A percentile compares a stretch with the other conserved stretches of the same genome.
Evolutionary conservation across 2,797 vertebrate species (phyloP).

Genomic region (Ateles fusciceps): DNA sequence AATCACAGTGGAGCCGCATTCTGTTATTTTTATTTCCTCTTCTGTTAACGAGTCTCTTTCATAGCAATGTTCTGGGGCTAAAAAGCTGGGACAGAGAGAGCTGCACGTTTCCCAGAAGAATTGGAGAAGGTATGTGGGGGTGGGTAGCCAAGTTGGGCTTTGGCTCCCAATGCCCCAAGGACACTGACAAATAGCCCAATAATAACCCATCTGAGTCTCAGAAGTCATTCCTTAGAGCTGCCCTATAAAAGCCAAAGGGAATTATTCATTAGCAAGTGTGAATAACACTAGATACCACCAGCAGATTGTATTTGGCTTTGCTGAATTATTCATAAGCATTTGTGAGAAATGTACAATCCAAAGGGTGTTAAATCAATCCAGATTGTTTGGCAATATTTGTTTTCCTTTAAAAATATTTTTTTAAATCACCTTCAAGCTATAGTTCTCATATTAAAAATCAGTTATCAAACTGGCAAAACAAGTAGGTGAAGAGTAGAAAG

Average conservation of each 20-base stretch:
- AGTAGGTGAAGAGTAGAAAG: conserved; percentile 33
- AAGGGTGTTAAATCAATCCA: conserved; percentile 65
- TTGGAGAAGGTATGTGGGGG: conserved; percentile 12
- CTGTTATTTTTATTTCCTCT: background rate
- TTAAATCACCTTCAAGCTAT: conserved; percentile 37
- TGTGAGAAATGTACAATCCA: conserved; percentile 68
- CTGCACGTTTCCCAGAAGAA: conserved; percentile 54
- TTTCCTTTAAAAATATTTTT: conserved; percentile 59
- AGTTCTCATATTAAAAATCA: conserved; percentile 49
- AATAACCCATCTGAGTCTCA: conserved; percentile 77
- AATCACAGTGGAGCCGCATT: conserved; percentile 10
- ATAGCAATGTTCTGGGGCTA: background rate
- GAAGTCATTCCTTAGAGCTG: conserved; percentile 73
- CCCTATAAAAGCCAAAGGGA: conserved; percentile 76
- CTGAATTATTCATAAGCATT: conserved; percentile 79
- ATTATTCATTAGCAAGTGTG: conserved; percentile 79
- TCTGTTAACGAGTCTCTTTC: background rate
- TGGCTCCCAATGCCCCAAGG: conserved; percentile 74
- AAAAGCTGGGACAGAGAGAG: conserved; percentile 29
- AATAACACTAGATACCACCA: conserved; percentile 74
- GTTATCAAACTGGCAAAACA: conserved; percentile 45
- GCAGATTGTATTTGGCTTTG: conserved; percentile 78
- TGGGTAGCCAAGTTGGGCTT: conserved; percentile 51
- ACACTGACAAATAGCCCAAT: conserved; percentile 77
- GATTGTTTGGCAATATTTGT: conserved; percentile 53